These are phyloP conservation scores for Paralvinella palmiformis DNA, from an alignment of 1,140 invertebrate species.

Conservation along the genomic window DNA sequence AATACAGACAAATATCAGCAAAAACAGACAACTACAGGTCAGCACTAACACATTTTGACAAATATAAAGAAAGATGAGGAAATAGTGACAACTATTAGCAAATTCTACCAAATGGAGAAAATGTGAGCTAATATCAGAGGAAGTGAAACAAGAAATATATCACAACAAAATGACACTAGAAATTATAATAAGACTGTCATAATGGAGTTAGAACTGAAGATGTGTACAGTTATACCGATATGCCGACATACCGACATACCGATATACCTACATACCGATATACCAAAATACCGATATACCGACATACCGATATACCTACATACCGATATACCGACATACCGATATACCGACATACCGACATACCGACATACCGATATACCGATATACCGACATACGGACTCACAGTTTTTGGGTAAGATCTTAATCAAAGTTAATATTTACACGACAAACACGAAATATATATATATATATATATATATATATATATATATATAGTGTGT, in stretches of 20 bases:
- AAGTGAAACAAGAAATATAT: too few relatives aligned
- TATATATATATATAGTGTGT: not conserved
- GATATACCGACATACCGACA: not conserved
- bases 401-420: not conserved
- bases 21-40: too few relatives aligned
- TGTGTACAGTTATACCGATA: slow-evolving; percentile 2
- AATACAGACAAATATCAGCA: too few relatives aligned
- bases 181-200: too few relatives aligned
- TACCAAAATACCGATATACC: slow-evolving; percentile 6
- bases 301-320: not conserved
- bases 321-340: not conserved
- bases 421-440: not conserved
- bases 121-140: too few relatives aligned
- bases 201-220: too few relatives aligned
- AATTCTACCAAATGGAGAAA: too few relatives aligned
- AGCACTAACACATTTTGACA: too few relatives aligned
- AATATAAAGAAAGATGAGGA: too few relatives aligned
- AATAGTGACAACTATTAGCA: too few relatives aligned
- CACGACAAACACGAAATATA: not conserved
- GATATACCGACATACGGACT: not conserved
- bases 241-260: not conserved
- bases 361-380: not conserved
- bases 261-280: slow-evolving; percentile 1
- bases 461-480: not conserved
- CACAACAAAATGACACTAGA: too few relatives aligned